A percentile compares a stretch with the other conserved stretches of the same genome.
These are phyloP conservation scores for Dinocampus coccinellae DNA, from an alignment of 2,888 invertebrate species.

Conservation along the genomic window DNA sequence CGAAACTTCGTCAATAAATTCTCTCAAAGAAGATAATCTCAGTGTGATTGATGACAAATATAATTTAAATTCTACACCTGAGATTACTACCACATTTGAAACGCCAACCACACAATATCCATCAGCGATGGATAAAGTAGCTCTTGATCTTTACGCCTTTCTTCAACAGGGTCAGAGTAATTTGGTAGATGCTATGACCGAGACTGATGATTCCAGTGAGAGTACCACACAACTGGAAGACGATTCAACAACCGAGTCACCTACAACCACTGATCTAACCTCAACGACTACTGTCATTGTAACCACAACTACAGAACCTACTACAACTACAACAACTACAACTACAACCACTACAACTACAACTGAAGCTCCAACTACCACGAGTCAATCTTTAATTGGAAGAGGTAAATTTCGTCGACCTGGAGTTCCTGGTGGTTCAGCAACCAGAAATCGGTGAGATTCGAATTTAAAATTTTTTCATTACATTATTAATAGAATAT, in stretches of 20 bases:
- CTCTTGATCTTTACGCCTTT: constrained; percentile 86
- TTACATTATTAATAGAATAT: too few species aligned
- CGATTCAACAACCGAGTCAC: constrained; percentile 62
- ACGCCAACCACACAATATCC: constrained; percentile 76
- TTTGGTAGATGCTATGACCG: constrained; percentile 61
- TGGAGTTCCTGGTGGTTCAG: constrained; percentile 46
- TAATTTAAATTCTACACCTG: constrained; percentile 34
- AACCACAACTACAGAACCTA: constrained; percentile 69
- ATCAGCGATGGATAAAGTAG: constrained; percentile 84
- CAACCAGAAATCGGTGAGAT: constrained; percentile 54
- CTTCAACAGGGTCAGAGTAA: constrained; percentile 75
- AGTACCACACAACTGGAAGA: constrained; percentile 71
- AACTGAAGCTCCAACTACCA: constrained; percentile 55
- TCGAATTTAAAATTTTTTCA: too few species aligned
- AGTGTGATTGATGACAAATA: constrained; percentile 28
- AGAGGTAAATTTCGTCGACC: constrained; percentile 59
- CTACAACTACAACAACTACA: constrained; percentile 71
- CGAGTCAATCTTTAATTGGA: constrained; percentile 59
- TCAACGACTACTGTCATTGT: constrained; percentile 72
- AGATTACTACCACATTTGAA: constrained; percentile 56
- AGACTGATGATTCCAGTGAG: constrained; percentile 73
- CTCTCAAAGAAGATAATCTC: constrained; percentile 35
- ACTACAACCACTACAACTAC: constrained; percentile 65
- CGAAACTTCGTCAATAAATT: constrained; percentile 40
- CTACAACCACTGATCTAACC: constrained; percentile 69